Evolutionary conservation across 2,113 vertebrate species (phyloP).

Genomic region (Fregata magnificens): DNA sequence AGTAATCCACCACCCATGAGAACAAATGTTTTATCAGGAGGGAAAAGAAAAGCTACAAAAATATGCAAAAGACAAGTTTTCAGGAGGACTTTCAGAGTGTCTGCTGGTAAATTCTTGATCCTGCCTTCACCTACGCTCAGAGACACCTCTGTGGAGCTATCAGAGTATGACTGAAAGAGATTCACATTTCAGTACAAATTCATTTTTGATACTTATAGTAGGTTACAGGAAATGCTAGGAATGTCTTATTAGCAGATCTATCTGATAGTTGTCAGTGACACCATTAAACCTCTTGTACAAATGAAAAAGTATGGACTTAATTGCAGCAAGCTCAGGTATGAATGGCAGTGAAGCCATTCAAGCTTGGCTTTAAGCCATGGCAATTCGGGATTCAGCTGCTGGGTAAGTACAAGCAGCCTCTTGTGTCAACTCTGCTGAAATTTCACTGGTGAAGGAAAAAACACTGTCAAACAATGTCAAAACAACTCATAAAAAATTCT

Average conservation of each 20-base stretch:
- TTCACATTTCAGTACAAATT: background rate
- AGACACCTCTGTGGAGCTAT: background rate
- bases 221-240: background rate
- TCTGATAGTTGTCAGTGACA: background rate
- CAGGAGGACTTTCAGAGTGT: background rate
- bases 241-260: background rate
- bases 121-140: background rate
- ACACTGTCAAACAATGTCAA: background rate
- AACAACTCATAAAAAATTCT: background rate
- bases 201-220: background rate
- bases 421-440: background rate
- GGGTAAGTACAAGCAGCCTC: background rate
- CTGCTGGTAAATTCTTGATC: background rate
- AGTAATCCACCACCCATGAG: background rate
- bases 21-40: background rate
- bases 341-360: background rate
- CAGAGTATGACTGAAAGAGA: background rate
- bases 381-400: background rate
- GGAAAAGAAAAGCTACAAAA: background rate
- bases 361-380: background rate
- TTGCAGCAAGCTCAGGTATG: background rate
- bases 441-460: background rate
- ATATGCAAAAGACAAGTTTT: background rate
- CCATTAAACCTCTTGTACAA: background rate
- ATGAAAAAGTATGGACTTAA: background rate